Percentiles rank a stretch among this genome's conserved stretches.
phyloP scores from a whole-genome alignment of 2,797 vertebrate species.

The Lithobates pipiens region DNA sequence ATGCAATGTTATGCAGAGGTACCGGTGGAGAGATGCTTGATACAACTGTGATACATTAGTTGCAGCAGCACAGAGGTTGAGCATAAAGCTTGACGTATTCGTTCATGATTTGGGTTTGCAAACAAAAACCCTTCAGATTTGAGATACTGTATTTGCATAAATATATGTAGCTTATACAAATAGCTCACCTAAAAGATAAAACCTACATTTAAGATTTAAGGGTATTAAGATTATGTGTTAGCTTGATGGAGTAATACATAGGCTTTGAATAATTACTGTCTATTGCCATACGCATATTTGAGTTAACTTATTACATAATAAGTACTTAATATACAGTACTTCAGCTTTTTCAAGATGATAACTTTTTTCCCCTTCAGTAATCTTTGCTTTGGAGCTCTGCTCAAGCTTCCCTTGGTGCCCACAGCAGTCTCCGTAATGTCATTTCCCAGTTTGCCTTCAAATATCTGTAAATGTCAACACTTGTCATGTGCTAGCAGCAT shows the following conservation, averaged over 20 bases:
- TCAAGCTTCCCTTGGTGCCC: slow-evolving; percentile 43
- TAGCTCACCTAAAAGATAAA: no score
- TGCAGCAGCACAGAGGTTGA: no score
- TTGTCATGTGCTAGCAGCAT: slow-evolving; percentile 49
- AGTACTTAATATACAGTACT: slow-evolving; percentile 9
- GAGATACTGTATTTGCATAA: no score
- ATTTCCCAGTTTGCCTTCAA: slow-evolving; percentile 51
- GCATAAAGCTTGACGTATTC: no score
- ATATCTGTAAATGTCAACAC: slow-evolving; percentile 51
- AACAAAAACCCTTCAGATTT: no score
- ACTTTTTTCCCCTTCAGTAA: slow-evolving; percentile 33
- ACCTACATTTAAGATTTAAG: no score
- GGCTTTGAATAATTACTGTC: background rate
- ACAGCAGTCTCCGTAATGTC: slow-evolving; percentile 49
- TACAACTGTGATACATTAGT: no score
- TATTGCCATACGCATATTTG: background rate
- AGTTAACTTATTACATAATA: slow-evolving; percentile 10
- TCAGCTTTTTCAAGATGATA: slow-evolving; percentile 3
- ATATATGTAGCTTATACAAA: no score
- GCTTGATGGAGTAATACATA: background rate
- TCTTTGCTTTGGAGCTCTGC: slow-evolving; percentile 33
- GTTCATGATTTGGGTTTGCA: no score
- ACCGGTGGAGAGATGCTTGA: no score
- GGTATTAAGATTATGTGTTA: no score
- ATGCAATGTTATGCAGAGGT: no score